phyloP scores from a whole-genome alignment of 2,888 invertebrate genomes.

The Lasiommata megera region DNA sequence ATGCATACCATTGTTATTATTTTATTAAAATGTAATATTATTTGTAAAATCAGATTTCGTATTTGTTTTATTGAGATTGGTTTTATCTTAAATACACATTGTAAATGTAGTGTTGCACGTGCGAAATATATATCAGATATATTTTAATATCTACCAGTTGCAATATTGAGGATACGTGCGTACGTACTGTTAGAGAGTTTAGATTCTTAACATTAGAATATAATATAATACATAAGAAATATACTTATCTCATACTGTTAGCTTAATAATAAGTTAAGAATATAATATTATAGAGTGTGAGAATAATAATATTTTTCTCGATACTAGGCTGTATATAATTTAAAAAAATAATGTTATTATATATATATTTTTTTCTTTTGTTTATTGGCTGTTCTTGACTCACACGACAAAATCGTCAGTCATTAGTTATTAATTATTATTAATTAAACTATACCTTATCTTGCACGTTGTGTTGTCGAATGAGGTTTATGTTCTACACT shows the following conservation, averaged over 20 bases:
- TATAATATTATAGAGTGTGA: constrained; percentile 34
- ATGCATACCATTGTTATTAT: no score
- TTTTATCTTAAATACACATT: not conserved
- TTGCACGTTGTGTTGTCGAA: constrained; percentile 19
- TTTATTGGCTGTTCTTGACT: constrained; percentile 4
- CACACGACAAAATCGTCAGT: constrained; percentile 15
- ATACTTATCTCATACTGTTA: constrained; percentile 70
- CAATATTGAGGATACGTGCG: constrained; percentile 40
- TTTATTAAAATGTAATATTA: not conserved
- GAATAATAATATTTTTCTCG: constrained; percentile 27
- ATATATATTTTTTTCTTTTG: constrained; percentile 4
- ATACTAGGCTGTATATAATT: constrained; percentile 35
- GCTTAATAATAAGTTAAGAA: constrained; percentile 60
- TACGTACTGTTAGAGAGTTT: constrained; percentile 51
- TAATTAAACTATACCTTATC: constrained; percentile 11
- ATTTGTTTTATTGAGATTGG: not conserved
- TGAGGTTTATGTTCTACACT: no score
- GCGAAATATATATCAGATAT: constrained; percentile 16
- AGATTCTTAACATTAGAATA: constrained; percentile 66
- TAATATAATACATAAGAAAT: constrained; percentile 52
- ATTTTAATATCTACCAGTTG: constrained; percentile 33
- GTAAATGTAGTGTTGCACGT: constrained; percentile 11
- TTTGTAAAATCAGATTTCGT: not conserved
- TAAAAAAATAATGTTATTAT: constrained; percentile 23
- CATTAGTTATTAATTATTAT: constrained; percentile 12